Base-by-base conservation (phyloP, 1,140 invertebrate species). In the Arctopsyche grandis region DNA sequence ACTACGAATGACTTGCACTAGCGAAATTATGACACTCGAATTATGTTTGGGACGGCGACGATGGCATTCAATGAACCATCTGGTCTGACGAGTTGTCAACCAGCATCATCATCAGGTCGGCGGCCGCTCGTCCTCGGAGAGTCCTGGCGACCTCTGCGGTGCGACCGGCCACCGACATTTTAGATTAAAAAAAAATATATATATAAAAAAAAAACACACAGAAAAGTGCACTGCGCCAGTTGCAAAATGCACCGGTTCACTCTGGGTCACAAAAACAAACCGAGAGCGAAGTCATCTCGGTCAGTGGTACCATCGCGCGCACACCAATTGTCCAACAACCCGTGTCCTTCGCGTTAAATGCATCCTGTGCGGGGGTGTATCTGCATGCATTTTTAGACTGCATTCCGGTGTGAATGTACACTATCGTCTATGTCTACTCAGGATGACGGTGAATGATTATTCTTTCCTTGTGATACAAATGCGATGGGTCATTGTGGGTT, bases 61-160 rank as follows among this genome's bases (percentile, higher is more conserved):
- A 38, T 7, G 29, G 29, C 29, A 38, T 38, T 38, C 29, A 38
- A 38, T 38, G 29, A 38, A 38, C 63, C 63, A 66, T 66, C 63
- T 66, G 63, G 63, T 22, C 24, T 3, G 26, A 9, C 63, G 24
- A 66, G 63, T 66, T 66, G 63, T 66, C 63, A 66, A 66, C 63
- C 63, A 10, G 14, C 16, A 14, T 12, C 48, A 52, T 14, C 48
- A 12, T 52, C 21, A 26, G 63, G 63, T 66, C 63, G 63, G 63
- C 63, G 63, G 21, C 63, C 63, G 19, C 9, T 66, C 63, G 63
- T 66, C 63, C 63, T 66, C 63, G 63, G 5, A 12, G 63, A 66
- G 63, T 66, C 63, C 63, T 66, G 63, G 5, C 63, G 63, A 66
- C 63, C 63, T 66, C 63, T 66, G 63, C 21, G 5, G 48, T 38